Conservation (phyloP, 2,797 vertebrate genomes). For the Ataeniobius toweri region DNA sequence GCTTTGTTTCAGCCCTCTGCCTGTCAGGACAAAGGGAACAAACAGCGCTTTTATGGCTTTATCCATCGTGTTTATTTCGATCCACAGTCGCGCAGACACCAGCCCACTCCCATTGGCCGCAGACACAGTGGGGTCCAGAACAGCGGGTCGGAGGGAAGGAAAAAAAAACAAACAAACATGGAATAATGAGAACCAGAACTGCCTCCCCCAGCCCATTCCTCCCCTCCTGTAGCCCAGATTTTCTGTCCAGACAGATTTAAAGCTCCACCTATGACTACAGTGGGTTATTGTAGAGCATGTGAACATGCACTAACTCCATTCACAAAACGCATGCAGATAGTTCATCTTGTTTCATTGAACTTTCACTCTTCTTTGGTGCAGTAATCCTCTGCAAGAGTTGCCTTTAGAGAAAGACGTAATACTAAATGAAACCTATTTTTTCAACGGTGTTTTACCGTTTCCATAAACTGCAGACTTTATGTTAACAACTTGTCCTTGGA, state of each 20-base stretch:
- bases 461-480: not conserved
- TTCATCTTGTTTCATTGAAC: not conserved
- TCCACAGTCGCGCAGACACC: slow-evolving; percentile 64
- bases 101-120: slow-evolving; percentile 36
- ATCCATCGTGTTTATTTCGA: slow-evolving; percentile 67
- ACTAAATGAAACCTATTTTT: not conserved
- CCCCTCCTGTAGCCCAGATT: slow-evolving; percentile 20
- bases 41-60: slow-evolving; percentile 72
- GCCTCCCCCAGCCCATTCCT: not conserved
- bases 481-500: not conserved
- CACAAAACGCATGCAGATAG: slow-evolving; percentile 18
- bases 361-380: not conserved
- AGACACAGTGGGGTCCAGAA: slow-evolving; percentile 47
- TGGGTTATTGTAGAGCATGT: not conserved
- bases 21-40: slow-evolving; percentile 69
- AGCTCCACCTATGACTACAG: slow-evolving; percentile 17
- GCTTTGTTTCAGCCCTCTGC: slow-evolving; percentile 69
- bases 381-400: not conserved
- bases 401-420: not conserved
- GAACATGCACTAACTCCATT: slow-evolving; percentile 1
- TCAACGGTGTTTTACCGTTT: not conserved
- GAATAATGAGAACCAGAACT: slow-evolving; percentile 51
- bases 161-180: slow-evolving; percentile 52
- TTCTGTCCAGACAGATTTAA: slow-evolving; percentile 33
- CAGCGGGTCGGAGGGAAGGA: slow-evolving; percentile 37